These are phyloP conservation scores for Phaetusa simplex DNA, from an alignment of 2,113 vertebrate species.

Conservation along the genomic window DNA sequence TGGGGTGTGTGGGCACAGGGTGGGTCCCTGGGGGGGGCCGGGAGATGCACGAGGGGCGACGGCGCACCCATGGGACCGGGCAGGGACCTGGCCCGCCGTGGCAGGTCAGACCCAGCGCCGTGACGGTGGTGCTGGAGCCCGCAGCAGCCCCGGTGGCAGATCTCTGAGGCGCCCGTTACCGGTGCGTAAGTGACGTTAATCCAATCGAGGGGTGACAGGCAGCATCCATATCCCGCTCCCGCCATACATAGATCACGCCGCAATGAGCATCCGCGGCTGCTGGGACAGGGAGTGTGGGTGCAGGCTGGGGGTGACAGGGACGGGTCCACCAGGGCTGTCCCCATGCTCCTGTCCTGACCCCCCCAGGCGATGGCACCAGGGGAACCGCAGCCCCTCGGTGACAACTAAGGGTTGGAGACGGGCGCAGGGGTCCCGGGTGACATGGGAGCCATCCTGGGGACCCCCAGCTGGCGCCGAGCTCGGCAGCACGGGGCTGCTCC, in stretches of 20 bases:
- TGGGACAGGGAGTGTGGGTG: not conserved
- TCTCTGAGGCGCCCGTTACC: not conserved
- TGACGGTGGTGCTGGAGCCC: not conserved
- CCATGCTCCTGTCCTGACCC: not conserved
- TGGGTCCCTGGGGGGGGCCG: not conserved
- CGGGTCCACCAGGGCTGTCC: not conserved
- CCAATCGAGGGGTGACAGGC: not conserved
- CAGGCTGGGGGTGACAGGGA: not conserved
- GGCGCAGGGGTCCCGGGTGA: not conserved
- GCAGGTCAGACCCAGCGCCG: fast-evolving
- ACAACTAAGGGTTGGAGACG: not conserved
- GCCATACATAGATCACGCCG: fast-evolving
- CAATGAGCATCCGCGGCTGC: slow-evolving; percentile 12
- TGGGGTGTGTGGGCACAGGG: not conserved
- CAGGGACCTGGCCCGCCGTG: not conserved
- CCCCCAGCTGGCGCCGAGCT: not conserved
- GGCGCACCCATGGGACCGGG: not conserved
- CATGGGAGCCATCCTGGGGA: not conserved
- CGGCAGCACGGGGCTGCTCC: too few species aligned
- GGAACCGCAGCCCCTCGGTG: not conserved
- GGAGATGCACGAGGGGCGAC: not conserved
- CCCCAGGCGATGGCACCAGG: too few species aligned
- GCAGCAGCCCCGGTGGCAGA: not conserved
- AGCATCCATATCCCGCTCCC: not conserved
- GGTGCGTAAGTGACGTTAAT: not conserved